Evolutionary conservation across 2,888 invertebrate species (phyloP), one percentile per base, ranked within the genome.

Genomic region (Lepidonotus clava): DNA sequence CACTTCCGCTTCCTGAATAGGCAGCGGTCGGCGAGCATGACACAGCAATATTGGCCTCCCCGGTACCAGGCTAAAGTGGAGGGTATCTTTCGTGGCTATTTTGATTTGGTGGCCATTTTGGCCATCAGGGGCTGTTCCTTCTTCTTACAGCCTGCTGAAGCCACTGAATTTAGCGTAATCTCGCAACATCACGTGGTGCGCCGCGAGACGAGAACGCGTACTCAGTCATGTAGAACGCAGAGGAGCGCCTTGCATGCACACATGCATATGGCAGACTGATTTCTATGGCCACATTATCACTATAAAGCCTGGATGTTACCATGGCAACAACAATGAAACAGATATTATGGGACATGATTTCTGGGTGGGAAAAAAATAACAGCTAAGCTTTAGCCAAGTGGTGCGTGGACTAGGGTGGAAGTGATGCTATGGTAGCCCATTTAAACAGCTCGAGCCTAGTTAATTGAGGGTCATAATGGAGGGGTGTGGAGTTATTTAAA

Each of bases 1-100:
- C 24, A 61, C 61, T 61, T 61, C 61, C 61, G 61, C 61, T 61
- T 61, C 61, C 61, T 61, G 61, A 28, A 61, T 28, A 61, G 61
- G 28, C 24, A 11, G 61, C 28, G 28, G 28, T 2, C 61, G 61
- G 61, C 28, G 61, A 61, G 61, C 61, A 61, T 61, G 61, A 61
- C 61, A 61, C 61, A 24, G 61, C 61, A 61, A 61, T 61, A 61
- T 61, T 61, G 61, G 53, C 21, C 21, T 1, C 53, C 21, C 21
- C 53, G n/a, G 61, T 24, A 28, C 24, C 61, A 61, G 24, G 61
- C 61, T 2, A 32, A 4, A 61, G 24, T 14, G 28, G 14, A 24
- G 28, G 2, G 2, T 28, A 28, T 24, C 4, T 8, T 56, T 56
- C n/a, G 5, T n/a, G 8, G 56, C 56, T n/a, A n/a, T 56, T 4